Evolutionary conservation across 2,888 invertebrate species (phyloP), one percentile per base, ranked within the genome.

Genomic region (Anarsia innoxiella): DNA sequence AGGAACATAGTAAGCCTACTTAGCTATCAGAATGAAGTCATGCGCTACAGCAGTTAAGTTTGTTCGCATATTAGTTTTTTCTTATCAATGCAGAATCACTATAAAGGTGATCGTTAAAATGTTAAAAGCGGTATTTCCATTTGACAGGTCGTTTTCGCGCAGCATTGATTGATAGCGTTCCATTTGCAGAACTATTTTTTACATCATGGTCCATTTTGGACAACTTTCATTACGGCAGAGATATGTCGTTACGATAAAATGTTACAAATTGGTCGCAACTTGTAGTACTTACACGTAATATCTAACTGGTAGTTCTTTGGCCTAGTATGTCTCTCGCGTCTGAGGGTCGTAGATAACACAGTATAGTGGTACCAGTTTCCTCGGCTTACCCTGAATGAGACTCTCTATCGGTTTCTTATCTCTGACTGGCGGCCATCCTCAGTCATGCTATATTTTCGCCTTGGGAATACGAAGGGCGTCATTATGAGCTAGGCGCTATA

Each of bases 81-180:
- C n/a, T n/a, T n/a, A n/a, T n/a, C n/a, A n/a, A n/a, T n/a, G n/a
- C n/a, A n/a, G n/a, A n/a, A n/a, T n/a, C n/a, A n/a, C n/a, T n/a
- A n/a, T n/a, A n/a, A n/a, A n/a, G n/a, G n/a, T n/a, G n/a, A n/a
- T n/a, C 19, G 19, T 19, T 19, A 19, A 19, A 5, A 19, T 19
- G 19, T 5, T 8, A 19, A 19, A 19, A 43, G 39, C 41, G 39
- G 46, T 49, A 46, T 41, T 49, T 45, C 48, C 43, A 48, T 53
- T 56, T 50, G 58, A 51, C 52, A 47, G 54, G 53, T 59, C 53
- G 62, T 65, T 63, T 62, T 61, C 47, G 44, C 47, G 48, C 37
- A 50, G 52, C 57, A 50, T 51, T 66, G 66, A 71, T 72, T 61
- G 59, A 73, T 70, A 45, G 51, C 44, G 46, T 44, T 50, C 46